Conservation (phyloP, 30 jellyfish, hydroid and myxozoan genomes). For the Pseudorhiza aurosa region DNA sequence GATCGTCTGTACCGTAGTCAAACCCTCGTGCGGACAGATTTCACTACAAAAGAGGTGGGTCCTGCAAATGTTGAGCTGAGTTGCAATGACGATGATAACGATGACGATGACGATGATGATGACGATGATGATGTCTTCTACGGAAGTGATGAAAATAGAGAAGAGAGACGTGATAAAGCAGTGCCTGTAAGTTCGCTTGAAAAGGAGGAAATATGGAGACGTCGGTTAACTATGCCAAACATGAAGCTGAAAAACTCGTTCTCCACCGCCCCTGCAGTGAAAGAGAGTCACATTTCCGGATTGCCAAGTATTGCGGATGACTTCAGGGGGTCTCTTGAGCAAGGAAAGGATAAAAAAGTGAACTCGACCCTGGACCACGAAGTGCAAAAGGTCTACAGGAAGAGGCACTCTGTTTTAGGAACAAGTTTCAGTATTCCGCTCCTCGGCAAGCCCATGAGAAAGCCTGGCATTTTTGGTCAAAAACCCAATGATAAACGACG, state of each 20-base stretch:
- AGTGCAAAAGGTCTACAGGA: background rate
- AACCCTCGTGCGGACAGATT: background rate
- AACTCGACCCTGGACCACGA: background rate
- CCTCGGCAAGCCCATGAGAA: background rate
- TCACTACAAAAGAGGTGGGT: too few relatives aligned
- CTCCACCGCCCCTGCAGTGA: background rate
- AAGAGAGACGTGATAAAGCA: background rate
- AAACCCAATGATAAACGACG: background rate
- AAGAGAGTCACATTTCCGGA: background rate
- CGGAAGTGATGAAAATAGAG: background rate
- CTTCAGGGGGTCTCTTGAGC: background rate
- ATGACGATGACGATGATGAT: background rate
- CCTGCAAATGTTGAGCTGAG: background rate
- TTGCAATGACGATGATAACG: background rate
- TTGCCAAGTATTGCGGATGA: background rate
- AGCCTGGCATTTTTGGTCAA: background rate
- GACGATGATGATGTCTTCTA: background rate
- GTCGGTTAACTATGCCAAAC: background rate
- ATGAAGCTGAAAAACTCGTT: background rate
- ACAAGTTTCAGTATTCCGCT: background rate
- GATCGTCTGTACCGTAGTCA: background rate
- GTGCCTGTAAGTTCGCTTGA: background rate
- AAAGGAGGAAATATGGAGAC: background rate
- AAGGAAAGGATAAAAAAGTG: background rate
- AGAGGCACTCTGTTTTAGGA: conserved; percentile 11